Evolutionary conservation across 2,888 invertebrate species (phyloP), one percentile per base, ranked within the genome.

Genomic region (Temnothorax unifasciatus): DNA sequence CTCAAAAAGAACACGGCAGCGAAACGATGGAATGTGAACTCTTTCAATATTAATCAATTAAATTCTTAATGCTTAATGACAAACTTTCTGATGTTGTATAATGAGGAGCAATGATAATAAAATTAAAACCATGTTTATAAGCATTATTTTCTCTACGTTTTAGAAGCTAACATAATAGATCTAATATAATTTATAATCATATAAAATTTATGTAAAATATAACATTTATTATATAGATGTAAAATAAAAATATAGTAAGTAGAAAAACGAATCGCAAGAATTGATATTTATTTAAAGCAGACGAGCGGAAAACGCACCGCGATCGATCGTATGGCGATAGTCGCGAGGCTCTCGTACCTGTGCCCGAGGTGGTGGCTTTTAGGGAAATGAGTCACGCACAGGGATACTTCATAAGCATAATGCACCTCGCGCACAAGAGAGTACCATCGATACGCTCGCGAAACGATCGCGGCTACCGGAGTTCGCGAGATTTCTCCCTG

Each of bases 341-440:
- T 47, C 18, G 21, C 41, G 57, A 44, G 25, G 57, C 71, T 52
- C 84, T 82, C 68, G 52, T 61, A 82, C 69, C 21, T 18, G 21
- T 69, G 59, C 38, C 61, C 29, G 68, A 73, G 75, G 25, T 77
- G 74, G 54, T 75, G 83, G 76, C 86, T 84, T 83, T 86, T 87
- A 83, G 75, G 83, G 63, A 87, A 89, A 89, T 87, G 83, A 86
- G 83, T 89, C 87, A 86, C 86, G 86, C 84, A 87, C 86, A 81
- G 81, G 83, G 63, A 81, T 77, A 75, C 82, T 83, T 87, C 84
- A 82, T 85, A 89, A 89, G 87, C 84, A 86, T 87, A 84, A 82
- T 89, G 84, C 69, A 77, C 44, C 38, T 76, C n/a, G 34, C 54
- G 57, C 73, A 44, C 50, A 44, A 54, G 25, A 68, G 64, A 38